A percentile compares a stretch with the other conserved stretches of the same genome.
Evolutionary conservation across 2,888 invertebrate genomes (phyloP).

Genomic region (Yponomeuta sedellus): DNA sequence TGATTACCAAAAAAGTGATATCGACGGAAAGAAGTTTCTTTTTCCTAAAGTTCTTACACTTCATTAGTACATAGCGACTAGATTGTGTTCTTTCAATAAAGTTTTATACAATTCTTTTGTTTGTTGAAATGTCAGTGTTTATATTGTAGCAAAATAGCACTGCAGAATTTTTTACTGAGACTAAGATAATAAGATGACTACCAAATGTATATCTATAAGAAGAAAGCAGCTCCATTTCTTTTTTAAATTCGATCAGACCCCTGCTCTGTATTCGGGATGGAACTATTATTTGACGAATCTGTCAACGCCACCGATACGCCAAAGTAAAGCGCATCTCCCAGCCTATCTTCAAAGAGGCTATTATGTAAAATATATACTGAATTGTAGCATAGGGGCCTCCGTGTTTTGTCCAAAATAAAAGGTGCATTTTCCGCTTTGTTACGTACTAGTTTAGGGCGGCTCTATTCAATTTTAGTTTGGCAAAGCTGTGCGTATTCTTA

Average conservation of each 20-base stretch:
- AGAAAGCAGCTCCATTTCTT: background rate
- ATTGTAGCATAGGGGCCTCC: constrained; percentile 2
- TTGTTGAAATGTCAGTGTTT: too few relatives aligned
- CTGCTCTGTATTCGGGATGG: constrained; percentile 38
- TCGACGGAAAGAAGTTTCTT: too few relatives aligned
- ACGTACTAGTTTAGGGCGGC: background rate
- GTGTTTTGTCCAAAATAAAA: background rate
- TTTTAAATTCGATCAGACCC: constrained; percentile 48
- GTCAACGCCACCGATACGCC: constrained; percentile 26
- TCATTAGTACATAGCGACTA: too few relatives aligned
- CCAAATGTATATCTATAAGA: background rate
- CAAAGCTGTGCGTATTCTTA: background rate
- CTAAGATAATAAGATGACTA: too few relatives aligned
- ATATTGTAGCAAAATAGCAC: too few relatives aligned
- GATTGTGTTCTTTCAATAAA: too few relatives aligned
- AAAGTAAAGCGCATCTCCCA: constrained; percentile 3
- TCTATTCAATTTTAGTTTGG: background rate
- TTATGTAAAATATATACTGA: constrained; percentile 12
- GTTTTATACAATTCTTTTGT: too few relatives aligned
- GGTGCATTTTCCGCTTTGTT: constrained; percentile 5
- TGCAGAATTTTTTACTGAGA: too few relatives aligned
- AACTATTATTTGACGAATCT: constrained; percentile 35
- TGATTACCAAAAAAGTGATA: too few relatives aligned
- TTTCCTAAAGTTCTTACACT: too few relatives aligned
- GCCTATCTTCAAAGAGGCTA: background rate